A percentile compares a stretch with the other conserved stretches of the same genome.
phyloP scores from a whole-genome alignment of 2,797 vertebrate species.

The Morus bassanus region DNA sequence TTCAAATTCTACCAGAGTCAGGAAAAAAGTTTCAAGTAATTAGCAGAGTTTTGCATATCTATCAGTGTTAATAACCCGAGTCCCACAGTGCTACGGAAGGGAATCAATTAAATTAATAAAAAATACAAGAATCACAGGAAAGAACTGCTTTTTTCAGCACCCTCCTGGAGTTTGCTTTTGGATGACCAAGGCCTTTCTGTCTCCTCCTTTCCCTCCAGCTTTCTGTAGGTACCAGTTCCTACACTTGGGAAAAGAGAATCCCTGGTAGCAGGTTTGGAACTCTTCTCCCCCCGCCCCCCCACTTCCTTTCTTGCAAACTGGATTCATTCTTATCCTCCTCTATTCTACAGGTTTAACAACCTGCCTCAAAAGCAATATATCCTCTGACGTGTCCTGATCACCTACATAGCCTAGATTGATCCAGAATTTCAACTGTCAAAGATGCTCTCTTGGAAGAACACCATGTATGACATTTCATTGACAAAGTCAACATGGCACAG shows the following conservation, averaged over 20 bases:
- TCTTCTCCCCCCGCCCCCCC: neutral
- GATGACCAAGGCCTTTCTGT: neutral
- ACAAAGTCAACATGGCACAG: neutral
- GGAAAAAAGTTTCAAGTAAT: conserved; percentile 23
- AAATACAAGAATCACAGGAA: neutral
- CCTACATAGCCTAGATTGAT: rapidly evolving
- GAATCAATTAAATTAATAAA: neutral
- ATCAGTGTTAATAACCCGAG: neutral
- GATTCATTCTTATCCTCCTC: neutral
- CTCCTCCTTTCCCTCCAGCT: neutral
- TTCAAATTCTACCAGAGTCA: neutral
- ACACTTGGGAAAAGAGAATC: neutral
- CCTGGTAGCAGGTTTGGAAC: neutral
- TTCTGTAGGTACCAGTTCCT: neutral
- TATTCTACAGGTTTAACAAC: neutral
- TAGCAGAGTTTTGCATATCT: neutral
- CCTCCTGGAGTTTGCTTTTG: neutral
- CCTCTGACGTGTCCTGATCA: neutral
- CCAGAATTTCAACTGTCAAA: neutral
- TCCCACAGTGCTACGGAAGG: neutral
- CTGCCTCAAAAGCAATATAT: neutral
- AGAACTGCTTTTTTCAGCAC: neutral
- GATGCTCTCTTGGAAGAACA: neutral
- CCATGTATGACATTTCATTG: rapidly evolving
- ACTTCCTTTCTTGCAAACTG: neutral